Conservation (phyloP, 2,888 invertebrate species). For the Tetragnatha montana region DNA sequence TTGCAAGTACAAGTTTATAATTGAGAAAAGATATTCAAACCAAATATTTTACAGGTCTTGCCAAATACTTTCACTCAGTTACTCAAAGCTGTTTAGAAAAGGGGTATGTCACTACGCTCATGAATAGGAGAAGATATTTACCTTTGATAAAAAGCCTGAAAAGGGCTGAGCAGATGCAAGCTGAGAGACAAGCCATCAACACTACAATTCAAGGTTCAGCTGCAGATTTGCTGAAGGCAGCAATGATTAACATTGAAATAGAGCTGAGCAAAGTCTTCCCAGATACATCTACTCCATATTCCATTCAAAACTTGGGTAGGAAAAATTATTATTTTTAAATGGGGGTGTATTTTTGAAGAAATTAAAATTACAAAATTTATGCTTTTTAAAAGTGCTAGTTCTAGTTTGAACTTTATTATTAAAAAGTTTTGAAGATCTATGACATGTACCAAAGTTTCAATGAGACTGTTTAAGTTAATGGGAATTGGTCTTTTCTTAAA, state of each 20-base stretch:
- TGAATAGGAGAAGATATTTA: slow-evolving; percentile 86
- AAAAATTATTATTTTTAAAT: background rate
- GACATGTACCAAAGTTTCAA: background rate
- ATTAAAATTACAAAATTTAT: background rate
- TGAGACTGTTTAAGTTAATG: too few relatives aligned
- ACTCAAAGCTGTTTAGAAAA: slow-evolving; percentile 82
- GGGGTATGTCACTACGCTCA: slow-evolving; percentile 90
- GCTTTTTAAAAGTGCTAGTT: background rate
- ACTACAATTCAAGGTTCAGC: slow-evolving; percentile 97
- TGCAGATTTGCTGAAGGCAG: slow-evolving; percentile 94
- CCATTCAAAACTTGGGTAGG: slow-evolving; percentile 14
- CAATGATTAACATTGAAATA: slow-evolving; percentile 87
- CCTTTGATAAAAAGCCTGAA: slow-evolving; percentile 83
- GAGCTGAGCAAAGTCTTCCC: slow-evolving; percentile 75
- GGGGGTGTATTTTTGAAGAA: background rate
- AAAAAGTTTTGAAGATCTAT: background rate
- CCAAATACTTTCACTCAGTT: slow-evolving; percentile 80
- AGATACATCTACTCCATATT: slow-evolving; percentile 22
- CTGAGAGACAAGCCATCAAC: slow-evolving; percentile 97
- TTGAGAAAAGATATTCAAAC: too few relatives aligned
- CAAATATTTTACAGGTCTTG: slow-evolving; percentile 78
- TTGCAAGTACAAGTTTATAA: too few relatives aligned
- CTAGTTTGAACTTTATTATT: background rate
- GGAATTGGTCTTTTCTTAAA: too few relatives aligned
- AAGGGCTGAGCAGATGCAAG: slow-evolving; percentile 83